These are phyloP conservation scores for Nomada fucata DNA, from an alignment of 2,888 invertebrate genomes.

Conservation along the genomic window DNA sequence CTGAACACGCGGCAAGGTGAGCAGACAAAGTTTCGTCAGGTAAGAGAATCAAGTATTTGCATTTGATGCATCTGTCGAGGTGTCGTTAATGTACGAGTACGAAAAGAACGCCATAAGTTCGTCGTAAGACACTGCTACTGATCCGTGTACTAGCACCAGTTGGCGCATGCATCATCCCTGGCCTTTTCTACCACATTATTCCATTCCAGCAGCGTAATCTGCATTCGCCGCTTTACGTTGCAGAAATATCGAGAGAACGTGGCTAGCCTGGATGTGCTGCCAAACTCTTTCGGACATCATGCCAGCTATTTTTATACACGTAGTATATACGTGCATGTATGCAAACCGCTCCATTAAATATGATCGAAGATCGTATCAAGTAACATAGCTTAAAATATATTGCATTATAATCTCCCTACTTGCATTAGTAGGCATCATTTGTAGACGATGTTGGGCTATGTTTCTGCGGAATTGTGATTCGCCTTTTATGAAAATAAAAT, in stretches of 20 bases:
- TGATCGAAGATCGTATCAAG: constrained; percentile 1
- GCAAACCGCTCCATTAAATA: too few relatives aligned
- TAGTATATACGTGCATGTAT: too few relatives aligned
- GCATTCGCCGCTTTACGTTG: constrained; percentile 73
- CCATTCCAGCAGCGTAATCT: constrained; percentile 73
- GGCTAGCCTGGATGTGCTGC: constrained; percentile 66
- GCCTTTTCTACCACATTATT: constrained; percentile 73
- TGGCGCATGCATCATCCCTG: constrained; percentile 71
- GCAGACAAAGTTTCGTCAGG: constrained; percentile 25
- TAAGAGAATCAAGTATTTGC: background rate
- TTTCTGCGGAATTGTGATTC: too few relatives aligned
- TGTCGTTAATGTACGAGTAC: constrained; percentile 50
- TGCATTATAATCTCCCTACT: background rate
- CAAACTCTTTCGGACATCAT: constrained; percentile 61
- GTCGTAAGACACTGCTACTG: constrained; percentile 65
- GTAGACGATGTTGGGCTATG: too few relatives aligned
- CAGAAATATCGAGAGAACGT: constrained; percentile 77
- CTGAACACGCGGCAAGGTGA: constrained; percentile 22
- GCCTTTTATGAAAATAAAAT: too few relatives aligned
- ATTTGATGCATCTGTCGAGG: constrained; percentile 39
- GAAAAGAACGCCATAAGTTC: constrained; percentile 47
- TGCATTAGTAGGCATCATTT: background rate
- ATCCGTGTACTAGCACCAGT: constrained; percentile 64
- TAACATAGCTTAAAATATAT: background rate
- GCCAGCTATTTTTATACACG: constrained; percentile 21